phyloP scores from a whole-genome alignment of 2,888 invertebrate species.

The Cosmia trapezina region DNA sequence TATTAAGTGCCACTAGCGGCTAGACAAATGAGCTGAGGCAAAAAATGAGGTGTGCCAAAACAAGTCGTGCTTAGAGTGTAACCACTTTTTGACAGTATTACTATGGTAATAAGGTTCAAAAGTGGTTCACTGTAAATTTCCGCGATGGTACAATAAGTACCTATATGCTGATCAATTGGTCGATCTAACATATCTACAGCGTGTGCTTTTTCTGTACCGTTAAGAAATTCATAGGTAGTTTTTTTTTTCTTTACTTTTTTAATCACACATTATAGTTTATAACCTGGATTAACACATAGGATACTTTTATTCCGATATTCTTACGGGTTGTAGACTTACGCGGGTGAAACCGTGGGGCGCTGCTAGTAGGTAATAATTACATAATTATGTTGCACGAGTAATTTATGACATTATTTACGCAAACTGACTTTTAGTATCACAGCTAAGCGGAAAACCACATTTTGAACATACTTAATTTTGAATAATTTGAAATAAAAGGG shows the following conservation, averaged over 20 bases:
- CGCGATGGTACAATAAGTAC: neutral
- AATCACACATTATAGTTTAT: neutral
- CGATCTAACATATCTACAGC: neutral
- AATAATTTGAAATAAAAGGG: neutral
- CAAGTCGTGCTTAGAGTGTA: neutral
- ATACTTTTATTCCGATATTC: no score
- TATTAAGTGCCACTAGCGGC: slow-evolving; percentile 33
- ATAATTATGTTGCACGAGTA: neutral
- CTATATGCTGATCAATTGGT: slow-evolving; percentile 8
- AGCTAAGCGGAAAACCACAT: neutral
- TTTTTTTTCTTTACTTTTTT: neutral
- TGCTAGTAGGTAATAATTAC: no score
- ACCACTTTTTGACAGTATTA: no score
- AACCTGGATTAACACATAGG: no score
- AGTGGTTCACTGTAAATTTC: no score
- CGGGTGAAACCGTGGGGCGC: no score
- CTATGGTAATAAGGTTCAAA: no score
- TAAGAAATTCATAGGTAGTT: neutral
- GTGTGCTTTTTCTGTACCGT: neutral
- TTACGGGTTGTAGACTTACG: no score
- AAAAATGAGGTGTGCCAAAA: slow-evolving; percentile 43
- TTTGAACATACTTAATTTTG: neutral
- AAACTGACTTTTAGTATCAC: neutral
- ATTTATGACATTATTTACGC: neutral
- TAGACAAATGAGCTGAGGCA: slow-evolving; percentile 26